Base-by-base conservation (phyloP, 2,888 invertebrate genomes). In the Chrysolina haemoptera region DNA sequence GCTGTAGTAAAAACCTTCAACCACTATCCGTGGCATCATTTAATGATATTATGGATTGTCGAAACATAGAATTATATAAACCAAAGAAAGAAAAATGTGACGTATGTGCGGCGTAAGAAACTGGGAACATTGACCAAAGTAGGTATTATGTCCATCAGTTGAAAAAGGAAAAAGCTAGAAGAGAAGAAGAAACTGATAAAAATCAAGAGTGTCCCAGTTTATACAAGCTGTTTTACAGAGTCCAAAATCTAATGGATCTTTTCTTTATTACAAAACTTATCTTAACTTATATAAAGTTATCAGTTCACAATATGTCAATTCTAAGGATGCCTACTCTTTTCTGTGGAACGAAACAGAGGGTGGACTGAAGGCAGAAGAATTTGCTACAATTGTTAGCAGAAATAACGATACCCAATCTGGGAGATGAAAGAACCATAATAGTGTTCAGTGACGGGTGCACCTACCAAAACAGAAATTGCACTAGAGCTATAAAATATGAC, bases 31-130 rank as follows among this genome's bases (percentile, higher is more conserved):
- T 70, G 20, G 65, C 72, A 43, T 55, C 64, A 46, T 78, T 75
- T 64, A 35, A 67, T 65, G 63, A 78, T 53, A 63, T 46, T 20
- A 76, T 75, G 62, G 66, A 75, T n/a, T 71, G 73, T 43, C 22
- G 48, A 11, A 79, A 79, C 53, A 14, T 77, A n/a, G 55, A 67
- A 14, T 53, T 78, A 20, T 77, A 71, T 65, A 43, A 27, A n/a
- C 76, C 77, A 43, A 74, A 76, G 46, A 79, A 76, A 68, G 75
- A 73, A 46, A 46, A 71, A 43, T 76, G 77, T 72, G 76, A 75
- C 35, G 68, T 41, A 18, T 78, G 76, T 59, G 73, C 75, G 12
- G 66, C 67, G 43, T 70, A 71, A 40, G 68, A 69, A 71, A 73
- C 68, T 73, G 62, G 68, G 12, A 77, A 77, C 73, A 20, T 70